Evolutionary conservation across 2,797 vertebrate genomes (phyloP).

Genomic region (Chelonia mydas): DNA sequence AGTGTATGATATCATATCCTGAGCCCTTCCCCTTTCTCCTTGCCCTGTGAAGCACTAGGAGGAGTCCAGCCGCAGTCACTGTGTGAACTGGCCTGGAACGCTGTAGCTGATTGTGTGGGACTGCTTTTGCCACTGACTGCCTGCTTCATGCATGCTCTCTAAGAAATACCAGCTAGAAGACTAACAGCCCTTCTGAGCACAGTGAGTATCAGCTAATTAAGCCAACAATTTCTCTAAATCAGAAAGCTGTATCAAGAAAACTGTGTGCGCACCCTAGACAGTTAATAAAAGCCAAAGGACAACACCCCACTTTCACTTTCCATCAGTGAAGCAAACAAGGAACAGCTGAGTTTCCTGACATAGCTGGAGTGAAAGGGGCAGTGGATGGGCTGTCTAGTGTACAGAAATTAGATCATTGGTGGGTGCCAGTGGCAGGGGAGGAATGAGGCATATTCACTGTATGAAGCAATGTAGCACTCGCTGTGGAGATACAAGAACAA

Average conservation of each 20-base stretch:
- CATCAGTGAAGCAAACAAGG: background rate
- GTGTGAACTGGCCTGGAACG: background rate
- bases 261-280: background rate
- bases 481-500: background rate
- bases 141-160: background rate
- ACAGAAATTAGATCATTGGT: background rate
- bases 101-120: background rate
- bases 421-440: background rate
- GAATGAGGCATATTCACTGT: background rate
- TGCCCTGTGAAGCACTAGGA: constrained; percentile 54
- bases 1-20: constrained; percentile 74
- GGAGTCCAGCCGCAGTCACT: constrained; percentile 30
- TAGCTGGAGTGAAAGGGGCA: background rate
- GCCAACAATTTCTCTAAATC: background rate
- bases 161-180: constrained; percentile 4
- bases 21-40: constrained; percentile 68
- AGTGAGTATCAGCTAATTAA: constrained; percentile 65
- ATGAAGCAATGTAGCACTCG: background rate
- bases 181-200: background rate
- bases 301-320: background rate
- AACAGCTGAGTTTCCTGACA: background rate
- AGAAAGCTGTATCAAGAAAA: background rate
- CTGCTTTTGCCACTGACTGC: background rate
- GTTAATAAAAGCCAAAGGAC: background rate
- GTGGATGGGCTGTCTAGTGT: background rate